A percentile compares a stretch with the other conserved stretches of the same genome.
Evolutionary conservation across 2,797 vertebrate species (phyloP).

Genomic region (Galaxias olidus): DNA sequence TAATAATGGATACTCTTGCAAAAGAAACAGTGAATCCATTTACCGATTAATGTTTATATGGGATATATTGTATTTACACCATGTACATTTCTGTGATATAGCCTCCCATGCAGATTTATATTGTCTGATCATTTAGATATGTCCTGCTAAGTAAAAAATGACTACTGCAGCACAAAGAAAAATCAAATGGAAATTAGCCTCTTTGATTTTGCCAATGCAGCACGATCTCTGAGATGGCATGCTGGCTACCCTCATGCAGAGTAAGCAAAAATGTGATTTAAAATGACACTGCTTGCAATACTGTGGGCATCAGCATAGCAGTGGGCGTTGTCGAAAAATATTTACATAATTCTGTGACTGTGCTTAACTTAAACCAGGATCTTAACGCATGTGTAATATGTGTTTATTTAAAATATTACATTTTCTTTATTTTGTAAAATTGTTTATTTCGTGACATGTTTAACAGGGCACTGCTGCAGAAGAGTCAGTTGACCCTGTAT

Average conservation of each 20-base stretch:
- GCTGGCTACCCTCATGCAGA: slow-evolving; percentile 42
- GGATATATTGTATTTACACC: no score
- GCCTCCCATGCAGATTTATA: no score
- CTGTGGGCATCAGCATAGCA: slow-evolving; percentile 21
- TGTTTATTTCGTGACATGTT: no score
- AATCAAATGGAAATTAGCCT: slow-evolving; percentile 57
- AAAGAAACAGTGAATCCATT: no score
- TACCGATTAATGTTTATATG: no score
- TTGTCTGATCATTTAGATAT: slow-evolving; percentile 32
- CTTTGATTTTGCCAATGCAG: slow-evolving; percentile 60
- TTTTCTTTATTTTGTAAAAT: no score
- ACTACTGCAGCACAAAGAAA: slow-evolving; percentile 18
- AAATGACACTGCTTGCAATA: slow-evolving; percentile 24
- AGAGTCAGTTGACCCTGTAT: no score
- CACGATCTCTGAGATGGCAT: slow-evolving; percentile 26
- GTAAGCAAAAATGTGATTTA: slow-evolving; percentile 42
- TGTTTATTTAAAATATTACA: no score
- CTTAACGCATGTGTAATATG: no score
- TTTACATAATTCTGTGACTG: not conserved
- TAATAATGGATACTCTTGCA: no score
- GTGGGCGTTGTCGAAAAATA: slow-evolving; percentile 4
- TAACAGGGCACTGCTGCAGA: no score
- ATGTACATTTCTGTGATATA: no score
- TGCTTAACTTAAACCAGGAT: slow-evolving; percentile 4
- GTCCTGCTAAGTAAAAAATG: slow-evolving; percentile 39